A percentile compares a stretch with the other conserved stretches of the same genome.
These are phyloP conservation scores for Hoplostethus mediterraneus DNA, from an alignment of 2,797 vertebrate species.

Conservation along the genomic window DNA sequence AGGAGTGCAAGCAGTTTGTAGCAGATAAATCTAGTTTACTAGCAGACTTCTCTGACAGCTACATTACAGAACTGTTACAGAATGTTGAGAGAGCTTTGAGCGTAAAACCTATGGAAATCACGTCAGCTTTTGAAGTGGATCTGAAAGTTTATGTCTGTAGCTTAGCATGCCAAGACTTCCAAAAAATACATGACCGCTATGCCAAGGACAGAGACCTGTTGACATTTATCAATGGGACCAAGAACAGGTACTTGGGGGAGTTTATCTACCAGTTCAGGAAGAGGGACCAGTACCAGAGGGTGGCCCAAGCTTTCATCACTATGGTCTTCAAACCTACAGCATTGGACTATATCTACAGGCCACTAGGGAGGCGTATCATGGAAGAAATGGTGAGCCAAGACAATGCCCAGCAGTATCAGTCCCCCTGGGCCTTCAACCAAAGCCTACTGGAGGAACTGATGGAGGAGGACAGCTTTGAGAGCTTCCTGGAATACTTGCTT, in stretches of 20 bases:
- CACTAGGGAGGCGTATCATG: slow-evolving; percentile 65
- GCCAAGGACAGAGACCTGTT: slow-evolving; percentile 69
- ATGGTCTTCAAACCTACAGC: slow-evolving; percentile 76
- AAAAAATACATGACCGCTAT: slow-evolving; percentile 76
- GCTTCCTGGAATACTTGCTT: slow-evolving; percentile 73
- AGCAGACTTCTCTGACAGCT: slow-evolving; percentile 79
- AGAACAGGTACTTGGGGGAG: slow-evolving; percentile 59
- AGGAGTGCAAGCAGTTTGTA: slow-evolving; percentile 73
- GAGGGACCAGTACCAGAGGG: slow-evolving; percentile 77
- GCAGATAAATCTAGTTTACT: slow-evolving; percentile 64
- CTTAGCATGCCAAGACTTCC: slow-evolving; percentile 76
- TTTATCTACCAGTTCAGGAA: slow-evolving; percentile 80
- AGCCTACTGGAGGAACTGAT: slow-evolving; percentile 76
- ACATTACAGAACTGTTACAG: slow-evolving; percentile 76
- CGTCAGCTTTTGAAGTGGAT: slow-evolving; percentile 79
- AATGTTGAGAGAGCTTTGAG: slow-evolving; percentile 76
- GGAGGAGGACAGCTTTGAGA: slow-evolving; percentile 75
- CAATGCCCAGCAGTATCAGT: slow-evolving; percentile 56
- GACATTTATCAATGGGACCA: slow-evolving; percentile 61
- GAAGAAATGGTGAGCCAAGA: slow-evolving; percentile 66
- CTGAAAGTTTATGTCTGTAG: slow-evolving; percentile 81
- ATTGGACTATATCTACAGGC: slow-evolving; percentile 71
- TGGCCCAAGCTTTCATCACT: slow-evolving; percentile 71
- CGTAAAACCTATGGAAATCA: slow-evolving; percentile 67
- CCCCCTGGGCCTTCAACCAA: slow-evolving; percentile 69